These are phyloP conservation scores for Eupithecia subfuscata DNA, from an alignment of 2,888 invertebrate genomes.

Conservation along the genomic window DNA sequence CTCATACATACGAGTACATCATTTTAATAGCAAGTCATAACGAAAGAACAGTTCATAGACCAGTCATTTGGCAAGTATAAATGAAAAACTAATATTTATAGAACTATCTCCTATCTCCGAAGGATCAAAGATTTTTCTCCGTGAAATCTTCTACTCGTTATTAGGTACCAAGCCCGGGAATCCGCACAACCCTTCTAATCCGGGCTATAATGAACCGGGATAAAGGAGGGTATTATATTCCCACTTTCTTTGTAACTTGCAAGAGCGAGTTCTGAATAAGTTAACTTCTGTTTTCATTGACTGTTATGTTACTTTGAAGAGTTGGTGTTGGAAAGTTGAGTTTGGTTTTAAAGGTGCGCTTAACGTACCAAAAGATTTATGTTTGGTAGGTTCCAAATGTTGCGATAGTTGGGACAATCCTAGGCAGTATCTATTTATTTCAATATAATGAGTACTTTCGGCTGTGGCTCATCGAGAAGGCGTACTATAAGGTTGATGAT, in stretches of 20 bases:
- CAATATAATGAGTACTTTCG: background rate
- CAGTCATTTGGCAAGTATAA: background rate
- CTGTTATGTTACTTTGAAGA: conserved; percentile 5
- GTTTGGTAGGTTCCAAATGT: background rate
- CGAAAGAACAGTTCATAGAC: background rate
- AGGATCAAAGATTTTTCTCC: conserved; percentile 5
- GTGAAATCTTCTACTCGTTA: conserved; percentile 51
- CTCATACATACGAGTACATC: background rate
- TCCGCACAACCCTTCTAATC: conserved; percentile 72
- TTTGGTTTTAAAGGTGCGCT: background rate
- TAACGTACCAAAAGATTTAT: background rate
- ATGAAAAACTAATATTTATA: background rate
- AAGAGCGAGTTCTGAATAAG: conserved; percentile 22
- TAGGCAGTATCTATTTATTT: background rate
- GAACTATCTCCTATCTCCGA: background rate
- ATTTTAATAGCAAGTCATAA: background rate
- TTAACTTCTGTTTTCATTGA: conserved; percentile 20
- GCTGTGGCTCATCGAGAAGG: too few species aligned
- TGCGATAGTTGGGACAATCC: background rate
- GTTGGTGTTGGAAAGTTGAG: background rate
- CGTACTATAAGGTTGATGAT: too few species aligned
- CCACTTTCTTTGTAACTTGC: conserved; percentile 40
- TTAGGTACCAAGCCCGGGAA: conserved; percentile 47
- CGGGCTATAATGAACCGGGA: conserved; percentile 70
- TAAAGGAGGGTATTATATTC: conserved; percentile 56